phyloP scores from a whole-genome alignment of 2,888 invertebrate species.

The Habroteleia sp. region DNA sequence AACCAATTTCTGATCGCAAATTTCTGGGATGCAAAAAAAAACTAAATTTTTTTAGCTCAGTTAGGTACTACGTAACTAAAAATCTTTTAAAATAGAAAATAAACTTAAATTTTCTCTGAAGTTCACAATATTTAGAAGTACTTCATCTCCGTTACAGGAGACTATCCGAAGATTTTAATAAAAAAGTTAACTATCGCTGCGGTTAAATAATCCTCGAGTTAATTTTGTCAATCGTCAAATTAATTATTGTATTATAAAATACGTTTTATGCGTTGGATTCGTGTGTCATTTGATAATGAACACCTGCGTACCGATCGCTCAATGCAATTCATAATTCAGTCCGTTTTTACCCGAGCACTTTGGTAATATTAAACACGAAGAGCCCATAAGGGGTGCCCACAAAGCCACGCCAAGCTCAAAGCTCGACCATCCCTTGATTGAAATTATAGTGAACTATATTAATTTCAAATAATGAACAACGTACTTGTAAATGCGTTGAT shows the following conservation, averaged over 20 bases:
- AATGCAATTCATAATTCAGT: conserved; percentile 76
- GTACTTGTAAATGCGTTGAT: conserved; percentile 3
- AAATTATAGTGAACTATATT: conserved; percentile 55
- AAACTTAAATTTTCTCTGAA: no score
- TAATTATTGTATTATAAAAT: conserved; percentile 1
- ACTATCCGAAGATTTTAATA: no score
- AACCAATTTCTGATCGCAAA: no score
- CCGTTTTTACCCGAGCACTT: conserved; percentile 77
- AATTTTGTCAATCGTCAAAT: conserved; percentile 2
- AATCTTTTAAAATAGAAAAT: no score
- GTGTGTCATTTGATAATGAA: conserved; percentile 62
- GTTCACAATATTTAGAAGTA: no score
- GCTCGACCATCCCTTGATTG: conserved; percentile 67
- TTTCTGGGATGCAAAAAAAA: no score
- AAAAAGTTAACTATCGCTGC: no score
- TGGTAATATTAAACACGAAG: conserved; percentile 77
- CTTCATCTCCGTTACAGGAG: no score
- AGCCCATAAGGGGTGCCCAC: conserved; percentile 72
- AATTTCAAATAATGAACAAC: conserved; percentile 44
- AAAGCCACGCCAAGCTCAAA: conserved; percentile 78
- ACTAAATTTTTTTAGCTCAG: no score
- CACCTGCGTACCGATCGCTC: conserved; percentile 63
- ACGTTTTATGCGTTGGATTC: conserved; percentile 20
- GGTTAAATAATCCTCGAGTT: no score
- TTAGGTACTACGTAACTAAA: no score